phyloP scores from a whole-genome alignment of 2,797 vertebrate genomes.

The Toxotes lorentzi region DNA sequence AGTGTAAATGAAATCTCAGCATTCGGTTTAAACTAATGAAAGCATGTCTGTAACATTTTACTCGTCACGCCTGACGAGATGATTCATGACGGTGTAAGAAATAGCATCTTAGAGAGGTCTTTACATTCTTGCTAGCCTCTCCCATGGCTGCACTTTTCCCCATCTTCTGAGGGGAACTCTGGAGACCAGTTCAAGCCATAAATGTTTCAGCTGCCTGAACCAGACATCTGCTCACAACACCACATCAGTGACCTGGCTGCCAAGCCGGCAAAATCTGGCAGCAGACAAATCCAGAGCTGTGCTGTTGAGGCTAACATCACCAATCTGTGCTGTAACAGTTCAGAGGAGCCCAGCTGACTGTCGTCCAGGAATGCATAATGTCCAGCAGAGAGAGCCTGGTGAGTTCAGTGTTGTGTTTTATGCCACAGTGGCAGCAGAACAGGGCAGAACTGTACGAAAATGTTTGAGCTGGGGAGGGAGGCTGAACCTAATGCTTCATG shows the following conservation, averaged over 20 bases:
- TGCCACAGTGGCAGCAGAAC: neutral
- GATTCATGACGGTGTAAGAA: slow-evolving; percentile 1
- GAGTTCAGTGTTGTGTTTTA: neutral
- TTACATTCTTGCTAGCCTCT: neutral
- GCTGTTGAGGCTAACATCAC: neutral
- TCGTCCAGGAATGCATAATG: neutral
- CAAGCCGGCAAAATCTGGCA: neutral
- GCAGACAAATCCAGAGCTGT: slow-evolving; percentile 1
- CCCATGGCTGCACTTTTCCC: neutral
- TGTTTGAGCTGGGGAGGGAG: neutral
- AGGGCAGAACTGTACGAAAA: neutral
- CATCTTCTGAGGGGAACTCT: neutral
- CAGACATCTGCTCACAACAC: slow-evolving; percentile 24
- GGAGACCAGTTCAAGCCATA: slow-evolving; percentile 9
- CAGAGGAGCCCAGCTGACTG: neutral
- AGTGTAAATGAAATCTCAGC: neutral
- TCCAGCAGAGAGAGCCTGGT: neutral
- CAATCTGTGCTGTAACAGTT: neutral
- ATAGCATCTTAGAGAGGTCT: neutral
- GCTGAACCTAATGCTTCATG: neutral
- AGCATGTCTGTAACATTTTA: neutral
- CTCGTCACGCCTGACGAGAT: too few species aligned
- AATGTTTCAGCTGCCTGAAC: slow-evolving; percentile 18
- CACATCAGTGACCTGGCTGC: slow-evolving; percentile 7
- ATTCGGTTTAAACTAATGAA: neutral